phyloP scores from a whole-genome alignment of 2,113 vertebrate species.

The Illadopsis cleaveri region DNA sequence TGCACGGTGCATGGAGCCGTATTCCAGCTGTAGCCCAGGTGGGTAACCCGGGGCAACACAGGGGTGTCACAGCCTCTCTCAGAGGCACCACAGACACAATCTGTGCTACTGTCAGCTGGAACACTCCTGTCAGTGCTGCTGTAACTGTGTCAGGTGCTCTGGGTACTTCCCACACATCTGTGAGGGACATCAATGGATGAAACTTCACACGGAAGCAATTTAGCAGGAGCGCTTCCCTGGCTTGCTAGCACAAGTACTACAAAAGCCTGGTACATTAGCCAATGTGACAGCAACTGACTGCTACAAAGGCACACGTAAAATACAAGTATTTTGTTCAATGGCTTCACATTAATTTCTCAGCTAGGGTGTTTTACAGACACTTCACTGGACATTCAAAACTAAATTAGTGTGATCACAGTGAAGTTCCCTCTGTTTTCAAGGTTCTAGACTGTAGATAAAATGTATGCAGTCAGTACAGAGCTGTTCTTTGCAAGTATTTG shows the following conservation, averaged over 20 bases:
- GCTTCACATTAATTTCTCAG: not conserved
- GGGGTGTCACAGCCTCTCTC: not conserved
- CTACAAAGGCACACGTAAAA: not conserved
- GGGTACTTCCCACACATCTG: not conserved
- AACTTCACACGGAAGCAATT: not conserved
- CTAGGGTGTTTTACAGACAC: not conserved
- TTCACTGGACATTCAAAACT: not conserved
- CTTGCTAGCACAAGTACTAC: not conserved
- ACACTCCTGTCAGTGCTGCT: not conserved
- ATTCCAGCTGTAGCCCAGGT: not conserved
- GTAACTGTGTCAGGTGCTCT: not conserved
- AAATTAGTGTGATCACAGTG: not conserved
- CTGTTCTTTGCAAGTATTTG: not conserved
- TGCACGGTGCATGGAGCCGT: accelerated
- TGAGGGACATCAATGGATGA: not conserved
- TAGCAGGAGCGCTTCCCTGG: not conserved
- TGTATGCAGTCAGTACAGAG: not conserved
- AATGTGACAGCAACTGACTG: not conserved
- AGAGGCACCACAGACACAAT: not conserved
- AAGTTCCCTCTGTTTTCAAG: not conserved
- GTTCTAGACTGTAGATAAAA: not conserved
- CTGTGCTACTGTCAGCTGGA: not conserved
- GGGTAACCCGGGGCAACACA: not conserved
- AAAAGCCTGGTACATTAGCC: not conserved
- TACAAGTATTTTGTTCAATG: not conserved